Evolutionary conservation across 1,140 invertebrate species (phyloP).

Genomic region (Condylostylus longicornis): DNA sequence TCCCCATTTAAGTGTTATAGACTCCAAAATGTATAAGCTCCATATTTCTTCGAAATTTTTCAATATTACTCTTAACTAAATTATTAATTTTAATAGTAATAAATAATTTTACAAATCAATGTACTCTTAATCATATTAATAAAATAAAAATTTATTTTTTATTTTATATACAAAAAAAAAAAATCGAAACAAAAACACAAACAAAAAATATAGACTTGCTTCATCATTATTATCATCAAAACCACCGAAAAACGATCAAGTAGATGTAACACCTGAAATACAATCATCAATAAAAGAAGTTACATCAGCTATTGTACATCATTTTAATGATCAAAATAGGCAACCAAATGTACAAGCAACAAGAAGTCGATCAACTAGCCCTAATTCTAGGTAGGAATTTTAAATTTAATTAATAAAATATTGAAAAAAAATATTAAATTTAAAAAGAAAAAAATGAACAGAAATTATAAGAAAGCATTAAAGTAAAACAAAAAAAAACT

Average conservation of each 20-base stretch:
- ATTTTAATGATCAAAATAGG: slow-evolving; percentile 57
- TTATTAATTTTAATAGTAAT: no score
- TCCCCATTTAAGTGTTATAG: no score
- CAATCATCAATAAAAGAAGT: slow-evolving; percentile 82
- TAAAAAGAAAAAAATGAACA: no score
- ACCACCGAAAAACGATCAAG: slow-evolving; percentile 12
- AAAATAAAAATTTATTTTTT: not conserved
- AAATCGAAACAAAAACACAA: not conserved
- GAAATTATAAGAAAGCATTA: no score
- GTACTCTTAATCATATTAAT: not conserved
- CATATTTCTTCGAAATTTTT: no score
- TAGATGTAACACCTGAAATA: slow-evolving; percentile 54
- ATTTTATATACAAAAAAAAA: not conserved
- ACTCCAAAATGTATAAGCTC: no score
- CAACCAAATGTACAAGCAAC: slow-evolving; percentile 31
- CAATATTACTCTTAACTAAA: no score
- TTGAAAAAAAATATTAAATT: no score
- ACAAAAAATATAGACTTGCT: slow-evolving; percentile 38
- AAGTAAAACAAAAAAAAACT: no score
- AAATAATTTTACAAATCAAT: no score
- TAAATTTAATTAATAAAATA: no score
- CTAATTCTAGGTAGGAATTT: slow-evolving; percentile 31
- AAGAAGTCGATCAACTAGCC: slow-evolving; percentile 32
- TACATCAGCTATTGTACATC: slow-evolving; percentile 82
- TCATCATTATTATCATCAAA: slow-evolving; percentile 42